These are phyloP conservation scores for Cygnus olor DNA, from an alignment of 2,797 vertebrate species.

Conservation along the genomic window DNA sequence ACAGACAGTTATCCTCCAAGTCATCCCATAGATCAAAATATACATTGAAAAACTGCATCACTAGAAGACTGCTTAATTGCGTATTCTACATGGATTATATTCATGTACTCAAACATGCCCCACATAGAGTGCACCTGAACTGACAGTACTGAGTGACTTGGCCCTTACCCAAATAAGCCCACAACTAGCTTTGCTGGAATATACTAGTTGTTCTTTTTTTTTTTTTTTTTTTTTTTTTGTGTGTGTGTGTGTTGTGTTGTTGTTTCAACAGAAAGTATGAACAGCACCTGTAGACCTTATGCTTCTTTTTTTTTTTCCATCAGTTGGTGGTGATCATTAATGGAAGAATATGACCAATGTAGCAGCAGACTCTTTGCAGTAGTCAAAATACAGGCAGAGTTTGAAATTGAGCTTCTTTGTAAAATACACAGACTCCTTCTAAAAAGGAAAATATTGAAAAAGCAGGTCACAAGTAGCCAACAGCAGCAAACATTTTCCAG, in stretches of 20 bases:
- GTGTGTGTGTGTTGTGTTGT: too few relatives aligned
- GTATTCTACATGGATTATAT: not conserved
- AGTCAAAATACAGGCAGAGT: not conserved
- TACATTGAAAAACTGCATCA: not conserved
- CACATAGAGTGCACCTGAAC: not conserved
- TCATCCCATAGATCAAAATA: not conserved
- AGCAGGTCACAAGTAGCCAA: conserved; percentile 43
- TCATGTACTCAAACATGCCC: not conserved
- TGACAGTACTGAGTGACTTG: not conserved
- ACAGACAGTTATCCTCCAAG: not conserved
- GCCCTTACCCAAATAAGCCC: not conserved
- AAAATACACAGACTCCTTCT: not conserved
- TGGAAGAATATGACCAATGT: not conserved
- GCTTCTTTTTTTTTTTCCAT: not conserved
- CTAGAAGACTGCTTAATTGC: not conserved
- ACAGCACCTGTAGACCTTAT: not conserved
- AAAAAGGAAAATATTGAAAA: not conserved
- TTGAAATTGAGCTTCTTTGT: not conserved
- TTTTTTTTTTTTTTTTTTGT: too few relatives aligned
- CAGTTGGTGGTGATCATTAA: not conserved
- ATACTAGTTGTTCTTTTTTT: not conserved
- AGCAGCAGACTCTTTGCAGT: not conserved
- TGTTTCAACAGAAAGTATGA: not conserved
- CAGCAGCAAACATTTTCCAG: not conserved
- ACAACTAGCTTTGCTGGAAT: not conserved